These are phyloP conservation scores for Balaenoptera acutorostrata DNA, from an alignment of 2,113 vertebrate genomes.

Conservation along the genomic window DNA sequence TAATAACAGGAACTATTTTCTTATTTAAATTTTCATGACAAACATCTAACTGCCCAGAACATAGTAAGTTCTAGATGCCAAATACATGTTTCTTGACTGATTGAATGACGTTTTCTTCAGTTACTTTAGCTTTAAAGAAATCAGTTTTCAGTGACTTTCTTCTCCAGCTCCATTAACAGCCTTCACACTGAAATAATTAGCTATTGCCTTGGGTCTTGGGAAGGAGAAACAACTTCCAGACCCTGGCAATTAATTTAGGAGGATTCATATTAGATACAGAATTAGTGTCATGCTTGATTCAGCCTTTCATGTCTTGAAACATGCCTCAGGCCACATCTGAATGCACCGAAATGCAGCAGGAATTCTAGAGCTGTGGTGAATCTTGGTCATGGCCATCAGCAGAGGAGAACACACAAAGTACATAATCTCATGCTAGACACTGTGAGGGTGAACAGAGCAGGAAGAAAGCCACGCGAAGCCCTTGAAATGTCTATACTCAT, in stretches of 20 bases:
- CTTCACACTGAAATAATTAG: slow-evolving; percentile 31
- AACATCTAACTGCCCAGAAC: neutral
- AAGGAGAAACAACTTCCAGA: slow-evolving; percentile 5
- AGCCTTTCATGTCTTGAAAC: neutral
- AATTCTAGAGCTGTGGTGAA: neutral
- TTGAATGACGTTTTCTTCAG: neutral
- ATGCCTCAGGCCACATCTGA: neutral
- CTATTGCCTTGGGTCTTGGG: neutral
- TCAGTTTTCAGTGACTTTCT: neutral
- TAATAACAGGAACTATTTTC: neutral
- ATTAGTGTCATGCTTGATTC: neutral
- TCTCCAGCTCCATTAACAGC: neutral
- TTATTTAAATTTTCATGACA: neutral
- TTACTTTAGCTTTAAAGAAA: slow-evolving; percentile 4
- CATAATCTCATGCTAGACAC: neutral
- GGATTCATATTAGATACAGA: neutral
- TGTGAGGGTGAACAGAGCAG: neutral
- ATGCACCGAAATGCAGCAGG: neutral
- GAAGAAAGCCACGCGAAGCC: neutral
- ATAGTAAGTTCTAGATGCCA: neutral
- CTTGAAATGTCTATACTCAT: neutral
- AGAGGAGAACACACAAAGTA: neutral
- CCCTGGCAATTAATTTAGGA: neutral
- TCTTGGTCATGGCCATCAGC: neutral
- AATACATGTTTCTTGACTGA: neutral